These are phyloP conservation scores for Lasiurus cinereus DNA, from an alignment of 2,113 vertebrate genomes.

Conservation along the genomic window DNA sequence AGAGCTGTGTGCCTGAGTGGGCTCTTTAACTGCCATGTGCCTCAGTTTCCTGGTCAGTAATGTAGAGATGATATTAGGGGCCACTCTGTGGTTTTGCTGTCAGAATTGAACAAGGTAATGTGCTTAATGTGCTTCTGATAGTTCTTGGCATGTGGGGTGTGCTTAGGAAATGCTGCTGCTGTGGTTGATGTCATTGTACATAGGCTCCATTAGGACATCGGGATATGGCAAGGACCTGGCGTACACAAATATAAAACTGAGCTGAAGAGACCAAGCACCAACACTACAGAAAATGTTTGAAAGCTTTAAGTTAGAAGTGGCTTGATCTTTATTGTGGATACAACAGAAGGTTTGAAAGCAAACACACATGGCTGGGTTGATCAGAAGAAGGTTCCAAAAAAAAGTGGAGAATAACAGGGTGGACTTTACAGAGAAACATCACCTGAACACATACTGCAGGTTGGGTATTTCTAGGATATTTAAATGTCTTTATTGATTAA, in stretches of 20 bases:
- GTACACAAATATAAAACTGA: background rate
- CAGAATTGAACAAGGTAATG: background rate
- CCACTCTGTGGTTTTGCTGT: background rate
- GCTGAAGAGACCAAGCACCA: background rate
- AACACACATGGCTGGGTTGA: background rate
- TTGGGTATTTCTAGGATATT: background rate
- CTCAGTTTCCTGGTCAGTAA: background rate
- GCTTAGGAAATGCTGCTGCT: background rate
- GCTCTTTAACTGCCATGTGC: accelerated
- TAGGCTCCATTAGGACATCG: accelerated
- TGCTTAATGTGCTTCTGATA: accelerated
- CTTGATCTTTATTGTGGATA: background rate
- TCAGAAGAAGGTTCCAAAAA: background rate
- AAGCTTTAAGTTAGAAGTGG: background rate
- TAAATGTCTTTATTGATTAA: background rate
- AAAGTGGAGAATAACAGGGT: background rate
- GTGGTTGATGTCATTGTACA: background rate
- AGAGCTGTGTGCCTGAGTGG: background rate
- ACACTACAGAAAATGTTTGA: background rate
- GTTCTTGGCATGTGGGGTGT: accelerated
- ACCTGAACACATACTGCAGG: background rate
- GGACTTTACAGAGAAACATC: background rate
- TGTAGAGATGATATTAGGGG: background rate
- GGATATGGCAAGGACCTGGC: background rate
- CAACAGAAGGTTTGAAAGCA: background rate